phyloP scores from a whole-genome alignment of 2,888 invertebrate genomes.

The Amphimallon solstitiale region DNA sequence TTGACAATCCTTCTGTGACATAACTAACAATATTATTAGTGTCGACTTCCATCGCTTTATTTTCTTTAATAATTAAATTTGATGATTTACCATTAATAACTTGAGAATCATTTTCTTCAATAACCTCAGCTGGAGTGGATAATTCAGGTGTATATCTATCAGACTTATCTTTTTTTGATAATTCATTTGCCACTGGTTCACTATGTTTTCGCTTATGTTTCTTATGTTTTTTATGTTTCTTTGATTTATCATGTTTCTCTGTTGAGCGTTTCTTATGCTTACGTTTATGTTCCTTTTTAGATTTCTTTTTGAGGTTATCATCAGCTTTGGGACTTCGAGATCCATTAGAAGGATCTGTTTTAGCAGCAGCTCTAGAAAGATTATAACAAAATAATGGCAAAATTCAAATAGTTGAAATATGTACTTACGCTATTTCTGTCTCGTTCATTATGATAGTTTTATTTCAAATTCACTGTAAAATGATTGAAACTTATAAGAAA shows the following conservation, averaged over 20 bases:
- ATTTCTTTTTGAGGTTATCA: conserved; percentile 69
- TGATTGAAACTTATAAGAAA: neutral
- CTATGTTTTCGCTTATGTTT: conserved; percentile 68
- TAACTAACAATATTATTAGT: conserved; percentile 65
- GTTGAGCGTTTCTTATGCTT: conserved; percentile 66
- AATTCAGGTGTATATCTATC: conserved; percentile 61
- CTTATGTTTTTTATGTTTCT: conserved; percentile 75
- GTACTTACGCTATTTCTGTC: conserved; percentile 37
- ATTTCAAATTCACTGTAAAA: neutral
- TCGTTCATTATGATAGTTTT: conserved; percentile 5
- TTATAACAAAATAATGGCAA: neutral
- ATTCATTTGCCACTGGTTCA: conserved; percentile 61
- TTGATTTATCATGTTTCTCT: conserved; percentile 67
- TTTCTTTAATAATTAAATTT: conserved; percentile 44
- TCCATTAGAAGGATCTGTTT: conserved; percentile 44
- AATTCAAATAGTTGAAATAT: conserved; percentile 16
- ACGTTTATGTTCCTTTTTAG: conserved; percentile 71
- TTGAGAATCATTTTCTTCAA: conserved; percentile 52
- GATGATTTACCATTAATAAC: conserved; percentile 55
- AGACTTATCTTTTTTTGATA: conserved; percentile 56
- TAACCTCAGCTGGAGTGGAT: conserved; percentile 48
- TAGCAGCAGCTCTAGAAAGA: conserved; percentile 44
- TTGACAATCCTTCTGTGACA: conserved; percentile 63
- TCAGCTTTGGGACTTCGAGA: conserved; percentile 30
- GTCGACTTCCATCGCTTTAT: conserved; percentile 60